Evolutionary conservation across 2,888 invertebrate species (phyloP).

Genomic region (Nomada fabriciana): DNA sequence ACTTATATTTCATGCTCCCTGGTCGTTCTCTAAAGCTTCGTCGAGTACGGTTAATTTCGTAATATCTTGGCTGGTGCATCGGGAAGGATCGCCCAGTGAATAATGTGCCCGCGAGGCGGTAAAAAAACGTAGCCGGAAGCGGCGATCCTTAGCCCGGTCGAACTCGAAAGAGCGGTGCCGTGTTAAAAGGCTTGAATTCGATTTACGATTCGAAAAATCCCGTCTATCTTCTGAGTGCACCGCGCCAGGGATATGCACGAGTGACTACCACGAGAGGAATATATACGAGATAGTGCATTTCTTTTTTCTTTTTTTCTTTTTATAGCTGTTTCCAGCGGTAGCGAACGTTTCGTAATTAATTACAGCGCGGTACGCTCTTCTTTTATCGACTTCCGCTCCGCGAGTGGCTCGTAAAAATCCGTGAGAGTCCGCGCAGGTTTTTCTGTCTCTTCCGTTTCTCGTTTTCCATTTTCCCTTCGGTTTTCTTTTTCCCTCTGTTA

Average conservation of each 20-base stretch:
- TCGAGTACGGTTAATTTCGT: constrained; percentile 20
- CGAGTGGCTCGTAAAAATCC: constrained; percentile 70
- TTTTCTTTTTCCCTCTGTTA: background rate
- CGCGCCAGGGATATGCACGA: constrained; percentile 28
- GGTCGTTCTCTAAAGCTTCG: background rate
- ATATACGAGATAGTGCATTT: constrained; percentile 57
- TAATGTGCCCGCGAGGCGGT: constrained; percentile 24
- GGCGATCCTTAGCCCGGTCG: constrained; percentile 20
- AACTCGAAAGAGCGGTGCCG: background rate
- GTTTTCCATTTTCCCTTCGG: background rate
- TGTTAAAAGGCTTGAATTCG: constrained; percentile 49
- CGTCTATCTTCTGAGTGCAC: constrained; percentile 48
- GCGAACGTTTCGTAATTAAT: constrained; percentile 80
- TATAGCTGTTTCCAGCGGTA: constrained; percentile 69
- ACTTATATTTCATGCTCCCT: constrained; percentile 10
- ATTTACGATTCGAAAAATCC: constrained; percentile 58
- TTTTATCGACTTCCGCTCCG: constrained; percentile 79
- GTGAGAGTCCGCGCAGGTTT: constrained; percentile 60
- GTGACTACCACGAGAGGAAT: constrained; percentile 44
- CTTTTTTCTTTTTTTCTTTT: constrained; percentile 67
- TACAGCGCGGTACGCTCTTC: constrained; percentile 72
- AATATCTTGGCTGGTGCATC: constrained; percentile 9
- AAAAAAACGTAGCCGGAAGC: constrained; percentile 29
- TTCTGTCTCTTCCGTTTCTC: constrained; percentile 2
- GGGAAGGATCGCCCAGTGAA: constrained; percentile 19